Evolutionary conservation across 2,888 invertebrate species (phyloP).

Genomic region (Nycteola revayana): DNA sequence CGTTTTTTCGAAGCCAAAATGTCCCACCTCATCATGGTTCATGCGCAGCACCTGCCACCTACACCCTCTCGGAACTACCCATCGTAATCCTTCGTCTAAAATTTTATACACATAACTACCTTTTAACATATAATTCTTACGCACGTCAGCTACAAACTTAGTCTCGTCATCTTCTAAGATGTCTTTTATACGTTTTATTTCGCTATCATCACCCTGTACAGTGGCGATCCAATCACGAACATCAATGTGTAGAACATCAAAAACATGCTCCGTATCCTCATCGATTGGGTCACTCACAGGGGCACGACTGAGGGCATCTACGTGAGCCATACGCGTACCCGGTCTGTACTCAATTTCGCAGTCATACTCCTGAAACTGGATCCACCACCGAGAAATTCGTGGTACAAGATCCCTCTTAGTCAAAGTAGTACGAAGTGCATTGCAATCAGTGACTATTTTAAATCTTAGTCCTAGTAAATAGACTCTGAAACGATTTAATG

Average conservation of each 20-base stretch:
- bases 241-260: neutral
- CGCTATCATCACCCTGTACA: slow-evolving; percentile 1
- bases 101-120: neutral
- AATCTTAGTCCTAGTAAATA: slow-evolving; percentile 19
- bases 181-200: neutral
- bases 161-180: slow-evolving; percentile 1
- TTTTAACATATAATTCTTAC: neutral
- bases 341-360: slow-evolving; percentile 22
- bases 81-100: slow-evolving; percentile 4
- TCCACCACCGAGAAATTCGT: slow-evolving; percentile 22
- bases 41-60: slow-evolving; percentile 15
- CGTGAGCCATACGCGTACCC: slow-evolving; percentile 19
- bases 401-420: slow-evolving; percentile 23
- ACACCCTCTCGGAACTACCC: slow-evolving; percentile 15
- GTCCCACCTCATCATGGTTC: slow-evolving; percentile 21
- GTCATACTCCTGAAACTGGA: slow-evolving; percentile 27
- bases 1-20: slow-evolving; percentile 12
- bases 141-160: neutral
- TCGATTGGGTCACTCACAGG: neutral
- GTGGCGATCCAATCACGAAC: slow-evolving; percentile 2
- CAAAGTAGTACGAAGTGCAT: slow-evolving; percentile 20
- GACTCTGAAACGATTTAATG: slow-evolving; percentile 16
- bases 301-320: slow-evolving; percentile 12
- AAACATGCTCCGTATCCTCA: neutral
- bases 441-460: slow-evolving; percentile 19